Conservation (phyloP, 2,888 invertebrate species). For the Aphidius colemani region DNA sequence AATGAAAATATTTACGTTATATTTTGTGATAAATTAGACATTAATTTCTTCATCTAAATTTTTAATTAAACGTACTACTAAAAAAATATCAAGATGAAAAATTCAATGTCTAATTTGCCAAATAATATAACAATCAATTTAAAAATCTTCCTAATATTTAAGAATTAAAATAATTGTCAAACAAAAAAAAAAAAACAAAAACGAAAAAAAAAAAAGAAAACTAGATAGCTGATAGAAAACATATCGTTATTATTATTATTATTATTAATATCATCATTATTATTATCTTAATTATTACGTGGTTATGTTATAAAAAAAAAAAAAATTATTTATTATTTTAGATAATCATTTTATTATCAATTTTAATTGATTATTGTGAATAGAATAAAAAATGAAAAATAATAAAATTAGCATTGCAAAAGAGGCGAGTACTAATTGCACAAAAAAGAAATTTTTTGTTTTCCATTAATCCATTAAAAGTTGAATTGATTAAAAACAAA, state of each 20-base stretch:
- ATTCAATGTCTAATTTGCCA: too few relatives aligned
- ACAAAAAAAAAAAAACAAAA: slow-evolving; percentile 45
- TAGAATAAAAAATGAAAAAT: slow-evolving; percentile 1
- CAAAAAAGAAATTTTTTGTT: slow-evolving; percentile 35
- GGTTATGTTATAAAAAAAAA: slow-evolving; percentile 5
- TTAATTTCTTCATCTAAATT: too few relatives aligned
- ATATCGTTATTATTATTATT: slow-evolving; percentile 56
- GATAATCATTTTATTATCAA: slow-evolving; percentile 22
- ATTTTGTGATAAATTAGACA: too few relatives aligned
- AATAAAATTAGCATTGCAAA: slow-evolving; percentile 46
- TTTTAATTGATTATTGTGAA: slow-evolving; percentile 13
- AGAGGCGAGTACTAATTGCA: slow-evolving; percentile 41
- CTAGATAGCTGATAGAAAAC: slow-evolving; percentile 48
- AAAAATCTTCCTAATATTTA: too few relatives aligned
- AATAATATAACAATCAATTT: too few relatives aligned
- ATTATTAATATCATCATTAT: slow-evolving; percentile 40
- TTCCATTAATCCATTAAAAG: slow-evolving; percentile 32
- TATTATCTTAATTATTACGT: slow-evolving; percentile 25
- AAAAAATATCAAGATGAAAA: too few relatives aligned
- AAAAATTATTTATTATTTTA: slow-evolving; percentile 28
- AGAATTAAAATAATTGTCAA: slow-evolving; percentile 15
- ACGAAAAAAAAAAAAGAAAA: slow-evolving; percentile 44
- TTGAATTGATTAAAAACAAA: background rate
- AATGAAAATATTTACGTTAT: too few relatives aligned
- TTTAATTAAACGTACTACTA: too few relatives aligned